Conservation (phyloP, 2,888 invertebrate genomes). For the Ypsolopha sequella region DNA sequence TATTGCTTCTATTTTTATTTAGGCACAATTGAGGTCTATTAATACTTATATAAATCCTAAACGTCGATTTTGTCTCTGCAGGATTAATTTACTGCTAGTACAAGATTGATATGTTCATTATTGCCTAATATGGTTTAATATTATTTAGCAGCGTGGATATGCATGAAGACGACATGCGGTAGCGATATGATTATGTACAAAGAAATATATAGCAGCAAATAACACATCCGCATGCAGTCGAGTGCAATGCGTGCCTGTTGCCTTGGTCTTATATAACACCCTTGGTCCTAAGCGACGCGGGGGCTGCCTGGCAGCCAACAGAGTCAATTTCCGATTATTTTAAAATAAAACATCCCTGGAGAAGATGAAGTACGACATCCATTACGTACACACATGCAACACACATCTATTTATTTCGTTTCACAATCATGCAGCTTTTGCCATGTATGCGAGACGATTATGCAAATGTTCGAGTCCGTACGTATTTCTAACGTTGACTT, state of each 20-base stretch:
- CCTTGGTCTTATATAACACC: conserved; percentile 56
- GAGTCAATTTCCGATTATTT: conserved; percentile 65
- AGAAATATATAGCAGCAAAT: conserved; percentile 29
- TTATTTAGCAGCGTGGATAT: conserved; percentile 29
- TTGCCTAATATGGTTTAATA: conserved; percentile 32
- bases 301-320: conserved; percentile 54
- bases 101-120: conserved; percentile 54
- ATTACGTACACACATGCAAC: conserved; percentile 66
- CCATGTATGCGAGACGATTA: neutral
- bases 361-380: conserved; percentile 66
- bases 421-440: conserved; percentile 57
- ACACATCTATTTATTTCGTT: conserved; percentile 59
- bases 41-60: conserved; percentile 40
- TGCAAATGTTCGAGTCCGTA: neutral
- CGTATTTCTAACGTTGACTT: neutral
- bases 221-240: conserved; percentile 26
- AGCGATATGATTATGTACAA: conserved; percentile 23
- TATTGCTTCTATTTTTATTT: conserved; percentile 12
- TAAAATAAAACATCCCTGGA: conserved; percentile 60
- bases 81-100: conserved; percentile 32
- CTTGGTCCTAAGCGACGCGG: conserved; percentile 45
- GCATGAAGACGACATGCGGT: conserved; percentile 35
- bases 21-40: conserved; percentile 27
- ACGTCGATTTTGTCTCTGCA: conserved; percentile 44
- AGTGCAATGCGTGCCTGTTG: conserved; percentile 6